These are phyloP conservation scores for Etheostoma nigrum DNA, from an alignment of 2,797 vertebrate genomes.

Conservation along the genomic window DNA sequence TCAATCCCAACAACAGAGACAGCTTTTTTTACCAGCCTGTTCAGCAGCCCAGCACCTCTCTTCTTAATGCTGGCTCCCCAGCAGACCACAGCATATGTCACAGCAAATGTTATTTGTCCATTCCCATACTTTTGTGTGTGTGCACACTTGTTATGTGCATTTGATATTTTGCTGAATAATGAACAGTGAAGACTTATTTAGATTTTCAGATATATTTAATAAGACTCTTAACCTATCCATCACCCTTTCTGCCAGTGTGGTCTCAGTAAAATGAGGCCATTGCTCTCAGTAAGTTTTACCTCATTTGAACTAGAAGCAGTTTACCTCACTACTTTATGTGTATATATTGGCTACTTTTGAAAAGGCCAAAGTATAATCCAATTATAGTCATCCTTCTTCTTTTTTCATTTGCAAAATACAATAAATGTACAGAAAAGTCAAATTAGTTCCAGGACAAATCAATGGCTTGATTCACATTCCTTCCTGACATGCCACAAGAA, in stretches of 20 bases:
- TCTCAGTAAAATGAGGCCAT: constrained; percentile 50
- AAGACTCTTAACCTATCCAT: constrained; percentile 50
- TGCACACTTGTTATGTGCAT: background rate
- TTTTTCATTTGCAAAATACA: constrained; percentile 25
- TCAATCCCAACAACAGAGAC: too few relatives aligned
- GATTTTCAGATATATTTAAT: constrained; percentile 47
- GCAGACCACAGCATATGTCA: too few relatives aligned
- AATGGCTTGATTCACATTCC: constrained; percentile 9
- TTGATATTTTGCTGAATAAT: constrained; percentile 20
- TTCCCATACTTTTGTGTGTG: constrained; percentile 6
- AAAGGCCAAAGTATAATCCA: constrained; percentile 54
- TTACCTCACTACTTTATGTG: constrained; percentile 23
- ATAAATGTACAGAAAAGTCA: constrained; percentile 27
- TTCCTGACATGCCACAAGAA: background rate
- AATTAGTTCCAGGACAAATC: constrained; percentile 25
- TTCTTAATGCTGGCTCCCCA: too few relatives aligned
- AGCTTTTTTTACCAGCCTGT: too few relatives aligned
- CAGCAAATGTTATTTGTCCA: background rate
- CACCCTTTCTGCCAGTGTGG: constrained; percentile 14
- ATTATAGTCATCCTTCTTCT: constrained; percentile 13
- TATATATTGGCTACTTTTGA: constrained; percentile 28
- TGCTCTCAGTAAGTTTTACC: constrained; percentile 37
- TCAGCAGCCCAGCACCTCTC: too few relatives aligned
- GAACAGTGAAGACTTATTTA: constrained; percentile 23
- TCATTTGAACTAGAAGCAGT: constrained; percentile 42